phyloP scores from a whole-genome alignment of 2,797 vertebrate genomes.

The Kryptolebias ocellatus region DNA sequence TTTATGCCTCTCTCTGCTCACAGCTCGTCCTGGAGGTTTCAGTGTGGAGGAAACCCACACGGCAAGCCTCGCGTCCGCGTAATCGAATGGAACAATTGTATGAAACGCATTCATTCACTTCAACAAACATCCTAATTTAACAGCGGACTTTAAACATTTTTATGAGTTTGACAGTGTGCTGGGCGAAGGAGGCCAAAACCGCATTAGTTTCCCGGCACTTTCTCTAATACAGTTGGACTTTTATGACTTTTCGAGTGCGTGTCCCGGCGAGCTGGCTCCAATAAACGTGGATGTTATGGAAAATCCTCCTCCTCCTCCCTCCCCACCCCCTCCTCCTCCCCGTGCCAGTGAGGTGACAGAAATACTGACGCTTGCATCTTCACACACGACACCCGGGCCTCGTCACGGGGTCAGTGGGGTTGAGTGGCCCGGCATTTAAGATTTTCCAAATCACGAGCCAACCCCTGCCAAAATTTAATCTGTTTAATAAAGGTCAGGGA shows the following conservation, averaged over 20 bases:
- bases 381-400: conserved; percentile 76
- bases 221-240: conserved; percentile 66
- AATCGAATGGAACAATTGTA: conserved; percentile 7
- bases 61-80: conserved; percentile 23
- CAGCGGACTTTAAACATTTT: not conserved
- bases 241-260: conserved; percentile 56
- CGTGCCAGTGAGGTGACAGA: conserved; percentile 76
- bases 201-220: conserved; percentile 48
- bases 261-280: conserved; percentile 74
- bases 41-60: conserved; percentile 31
- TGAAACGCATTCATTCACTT: not conserved
- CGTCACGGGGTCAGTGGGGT: conserved; percentile 75
- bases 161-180: not conserved
- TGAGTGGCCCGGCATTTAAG: conserved; percentile 66
- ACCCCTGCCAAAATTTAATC: conserved; percentile 60
- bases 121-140: conserved; percentile 23
- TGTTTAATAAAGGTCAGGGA: conserved; percentile 64
- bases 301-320: conserved; percentile 58
- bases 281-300: conserved; percentile 80
- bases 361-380: conserved; percentile 78
- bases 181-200: conserved; percentile 23
- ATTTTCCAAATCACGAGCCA: conserved; percentile 69
- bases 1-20: conserved; percentile 66
- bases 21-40: conserved; percentile 56
- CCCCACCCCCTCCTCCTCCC: conserved; percentile 8